Evolutionary conservation across 2,113 vertebrate species (phyloP), one percentile per base, ranked within the genome.

Genomic region (Chrysemys picta): DNA sequence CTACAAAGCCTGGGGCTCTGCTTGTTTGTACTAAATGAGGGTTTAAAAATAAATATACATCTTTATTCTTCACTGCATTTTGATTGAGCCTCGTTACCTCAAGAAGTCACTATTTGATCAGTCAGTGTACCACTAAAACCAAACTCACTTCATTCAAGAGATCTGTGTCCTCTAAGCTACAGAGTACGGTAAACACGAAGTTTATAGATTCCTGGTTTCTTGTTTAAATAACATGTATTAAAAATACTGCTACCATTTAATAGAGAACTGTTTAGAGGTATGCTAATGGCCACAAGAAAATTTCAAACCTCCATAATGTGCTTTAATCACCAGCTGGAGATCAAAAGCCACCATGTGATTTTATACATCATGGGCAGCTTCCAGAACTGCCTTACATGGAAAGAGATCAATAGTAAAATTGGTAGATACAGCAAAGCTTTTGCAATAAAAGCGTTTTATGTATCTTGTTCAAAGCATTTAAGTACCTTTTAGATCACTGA

Each of bases 401-500:
- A 96, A 96, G 97, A 98, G 97, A 98, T 98, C 98, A 97, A 98
- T 98, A 96, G 97, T 95, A 94, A 97, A 97, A 98, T 93, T 96
- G 98, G 98, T 97, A 97, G 97, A 98, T 97, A 98, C 96, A 97
- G 97, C 97, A 97, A 98, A 98, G 94, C 98, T 97, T 96, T 96
- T 97, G 97, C 98, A 98, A 97, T 98, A 98, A 98, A 98, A 98
- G 98, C 97, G 3, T 98, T 98, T 98, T 98, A 98, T 97, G 97
- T 97, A 97, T 98, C 98, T 98, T 98, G 98, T 98, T 98, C 98
- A 98, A 98, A 98, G 98, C 97, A 35, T 98, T 98, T 98, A 98
- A 98, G 98, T 98, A 97, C 97, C 97, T 98, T 98, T 98, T 98
- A 98, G 98, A 98, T 98, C 98, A 98, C 97, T 98, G 98, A 98